These are phyloP conservation scores for Salminus brasiliensis DNA, from an alignment of 2,113 vertebrate species.

Conservation along the genomic window DNA sequence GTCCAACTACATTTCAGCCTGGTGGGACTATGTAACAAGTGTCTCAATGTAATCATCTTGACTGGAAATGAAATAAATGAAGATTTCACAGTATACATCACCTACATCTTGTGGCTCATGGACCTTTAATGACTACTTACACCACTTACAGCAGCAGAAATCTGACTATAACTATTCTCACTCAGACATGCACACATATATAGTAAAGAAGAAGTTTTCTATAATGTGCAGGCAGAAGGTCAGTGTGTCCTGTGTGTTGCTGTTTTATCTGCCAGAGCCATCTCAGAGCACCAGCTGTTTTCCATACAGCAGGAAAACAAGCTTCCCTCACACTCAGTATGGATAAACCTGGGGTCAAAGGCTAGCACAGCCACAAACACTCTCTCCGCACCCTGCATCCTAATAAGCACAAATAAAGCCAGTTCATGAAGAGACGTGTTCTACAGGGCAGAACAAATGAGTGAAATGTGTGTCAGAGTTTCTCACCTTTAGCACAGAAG, in stretches of 20 bases:
- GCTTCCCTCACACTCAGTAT: constrained; percentile 54
- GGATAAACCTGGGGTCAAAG: constrained; percentile 40
- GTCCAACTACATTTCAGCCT: no score
- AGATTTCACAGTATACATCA: no score
- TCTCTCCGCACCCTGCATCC: constrained; percentile 20
- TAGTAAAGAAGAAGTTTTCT: constrained; percentile 52
- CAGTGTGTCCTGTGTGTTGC: constrained; percentile 58
- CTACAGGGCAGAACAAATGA: neutral
- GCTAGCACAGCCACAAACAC: constrained; percentile 5
- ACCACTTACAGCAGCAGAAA: no score
- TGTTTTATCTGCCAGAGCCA: constrained; percentile 64
- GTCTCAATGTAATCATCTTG: no score
- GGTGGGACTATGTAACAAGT: no score
- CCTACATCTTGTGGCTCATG: no score
- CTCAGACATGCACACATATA: constrained; percentile 12
- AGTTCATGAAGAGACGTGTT: neutral
- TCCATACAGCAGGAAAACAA: constrained; percentile 65
- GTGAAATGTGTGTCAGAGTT: neutral
- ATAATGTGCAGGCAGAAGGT: constrained; percentile 59
- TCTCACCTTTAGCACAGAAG: constrained; percentile 30
- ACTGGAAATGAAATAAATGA: no score
- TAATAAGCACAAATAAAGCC: constrained; percentile 27
- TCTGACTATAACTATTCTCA: constrained; percentile 8
- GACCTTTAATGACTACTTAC: no score
- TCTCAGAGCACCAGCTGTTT: constrained; percentile 63